phyloP scores from a whole-genome alignment of 2,797 vertebrate genomes.

The Clarias pachynema region DNA sequence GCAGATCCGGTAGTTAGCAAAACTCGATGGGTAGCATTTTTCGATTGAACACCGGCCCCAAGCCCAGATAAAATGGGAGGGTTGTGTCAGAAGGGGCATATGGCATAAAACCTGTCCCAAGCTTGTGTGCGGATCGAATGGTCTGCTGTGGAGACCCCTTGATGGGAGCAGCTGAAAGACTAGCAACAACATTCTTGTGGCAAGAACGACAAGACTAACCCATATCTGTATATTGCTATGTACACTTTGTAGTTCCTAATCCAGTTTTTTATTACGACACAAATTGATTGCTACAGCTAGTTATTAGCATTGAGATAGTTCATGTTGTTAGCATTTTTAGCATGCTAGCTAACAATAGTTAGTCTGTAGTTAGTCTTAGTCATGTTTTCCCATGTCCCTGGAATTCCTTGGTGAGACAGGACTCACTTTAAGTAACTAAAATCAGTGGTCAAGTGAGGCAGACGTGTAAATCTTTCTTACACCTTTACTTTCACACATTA shows the following conservation, averaged over 20 bases:
- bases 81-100: too few relatives aligned
- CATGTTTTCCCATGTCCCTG: neutral
- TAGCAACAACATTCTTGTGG: neutral
- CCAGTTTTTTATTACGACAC: neutral
- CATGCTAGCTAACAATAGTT: neutral
- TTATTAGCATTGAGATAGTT: neutral
- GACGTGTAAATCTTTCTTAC: neutral
- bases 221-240: neutral
- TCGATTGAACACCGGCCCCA: too few relatives aligned
- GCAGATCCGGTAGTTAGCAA: too few relatives aligned
- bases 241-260: neutral
- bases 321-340: neutral
- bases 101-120: too few relatives aligned
- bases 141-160: too few relatives aligned
- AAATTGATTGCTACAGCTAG: neutral
- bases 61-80: too few relatives aligned
- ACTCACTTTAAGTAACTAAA: neutral
- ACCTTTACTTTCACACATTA: neutral
- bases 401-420: neutral
- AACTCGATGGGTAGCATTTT: too few relatives aligned
- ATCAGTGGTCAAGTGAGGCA: neutral
- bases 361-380: neutral
- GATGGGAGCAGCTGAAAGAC: too few relatives aligned
- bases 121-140: too few relatives aligned
- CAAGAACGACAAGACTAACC: neutral